phyloP scores from a whole-genome alignment of 2,113 vertebrate species.

The Polypterus senegalus region DNA sequence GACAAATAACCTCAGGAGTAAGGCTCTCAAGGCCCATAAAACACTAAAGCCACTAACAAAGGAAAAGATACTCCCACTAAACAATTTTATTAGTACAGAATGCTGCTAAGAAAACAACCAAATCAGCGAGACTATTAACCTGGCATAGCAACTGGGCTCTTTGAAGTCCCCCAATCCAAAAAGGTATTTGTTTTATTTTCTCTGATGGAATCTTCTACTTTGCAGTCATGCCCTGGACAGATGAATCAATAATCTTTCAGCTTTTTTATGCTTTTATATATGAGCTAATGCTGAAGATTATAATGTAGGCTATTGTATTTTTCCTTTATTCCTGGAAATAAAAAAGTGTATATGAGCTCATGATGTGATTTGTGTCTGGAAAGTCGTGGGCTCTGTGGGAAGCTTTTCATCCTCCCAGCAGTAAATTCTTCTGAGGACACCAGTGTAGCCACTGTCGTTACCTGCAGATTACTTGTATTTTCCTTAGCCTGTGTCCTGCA shows the following conservation, averaged over 20 bases:
- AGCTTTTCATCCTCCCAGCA: constrained; percentile 97
- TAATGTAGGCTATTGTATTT: constrained; percentile 68
- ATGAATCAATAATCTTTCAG: constrained; percentile 40
- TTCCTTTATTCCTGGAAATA: constrained; percentile 47
- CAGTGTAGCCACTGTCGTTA: constrained; percentile 74
- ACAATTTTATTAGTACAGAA: constrained; percentile 18
- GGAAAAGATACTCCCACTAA: background rate
- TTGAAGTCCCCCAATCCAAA: constrained; percentile 20
- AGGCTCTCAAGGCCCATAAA: constrained; percentile 21
- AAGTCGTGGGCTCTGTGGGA: constrained; percentile 86
- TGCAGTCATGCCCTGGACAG: constrained; percentile 42
- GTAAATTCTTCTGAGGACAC: constrained; percentile 82
- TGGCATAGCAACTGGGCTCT: constrained; percentile 16
- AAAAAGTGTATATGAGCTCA: constrained; percentile 91
- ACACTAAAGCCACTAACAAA: constrained; percentile 1
- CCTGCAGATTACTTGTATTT: constrained; percentile 82
- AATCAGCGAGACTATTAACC: constrained; percentile 18
- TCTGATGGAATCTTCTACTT: constrained; percentile 27
- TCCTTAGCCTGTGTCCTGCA: constrained; percentile 75
- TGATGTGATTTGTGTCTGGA: constrained; percentile 79
- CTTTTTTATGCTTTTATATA: constrained; percentile 40
- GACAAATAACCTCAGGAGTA: constrained; percentile 26
- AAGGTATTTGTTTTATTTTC: constrained; percentile 22
- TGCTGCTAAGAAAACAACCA: constrained; percentile 22
- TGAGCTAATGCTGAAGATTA: constrained; percentile 59